Percentiles rank a stretch among this genome's conserved stretches.
Evolutionary conservation across 1,140 invertebrate genomes (phyloP).

Genomic region (Chionoecetes opilio): DNA sequence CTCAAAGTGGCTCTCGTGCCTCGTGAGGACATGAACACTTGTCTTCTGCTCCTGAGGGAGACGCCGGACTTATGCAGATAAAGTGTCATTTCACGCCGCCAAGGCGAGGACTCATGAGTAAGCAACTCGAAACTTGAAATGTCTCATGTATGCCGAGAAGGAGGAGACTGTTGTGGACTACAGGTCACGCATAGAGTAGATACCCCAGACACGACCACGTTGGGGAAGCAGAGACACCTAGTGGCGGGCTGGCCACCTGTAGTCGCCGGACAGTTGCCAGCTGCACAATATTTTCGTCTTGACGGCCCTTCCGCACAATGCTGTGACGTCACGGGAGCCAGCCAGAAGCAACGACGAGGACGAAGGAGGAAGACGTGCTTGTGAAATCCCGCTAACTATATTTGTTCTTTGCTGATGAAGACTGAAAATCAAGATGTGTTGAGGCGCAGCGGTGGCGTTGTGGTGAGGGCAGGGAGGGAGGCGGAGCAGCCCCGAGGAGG

Average conservation of each 20-base stretch:
- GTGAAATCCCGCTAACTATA: neutral
- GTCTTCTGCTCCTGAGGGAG: neutral
- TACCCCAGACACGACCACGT: neutral
- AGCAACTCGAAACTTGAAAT: neutral
- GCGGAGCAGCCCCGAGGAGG: neutral
- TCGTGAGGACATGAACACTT: neutral
- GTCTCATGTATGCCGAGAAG: neutral
- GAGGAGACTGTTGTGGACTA: neutral
- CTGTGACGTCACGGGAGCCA: constrained; percentile 10
- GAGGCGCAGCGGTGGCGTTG: neutral
- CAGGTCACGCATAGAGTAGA: too few species aligned
- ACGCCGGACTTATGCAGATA: neutral
- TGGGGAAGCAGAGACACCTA: neutral
- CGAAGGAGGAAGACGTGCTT: neutral
- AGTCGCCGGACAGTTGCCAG: neutral
- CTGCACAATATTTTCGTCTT: neutral
- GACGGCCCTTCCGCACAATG: neutral
- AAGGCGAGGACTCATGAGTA: neutral
- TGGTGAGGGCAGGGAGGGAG: neutral
- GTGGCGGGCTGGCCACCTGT: neutral
- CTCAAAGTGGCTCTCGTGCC: neutral
- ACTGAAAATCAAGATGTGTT: neutral
- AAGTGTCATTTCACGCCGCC: neutral
- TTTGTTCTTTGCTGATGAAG: neutral
- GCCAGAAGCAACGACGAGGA: neutral